Conservation (phyloP, 2,797 vertebrate genomes). For the Momotus momota region DNA sequence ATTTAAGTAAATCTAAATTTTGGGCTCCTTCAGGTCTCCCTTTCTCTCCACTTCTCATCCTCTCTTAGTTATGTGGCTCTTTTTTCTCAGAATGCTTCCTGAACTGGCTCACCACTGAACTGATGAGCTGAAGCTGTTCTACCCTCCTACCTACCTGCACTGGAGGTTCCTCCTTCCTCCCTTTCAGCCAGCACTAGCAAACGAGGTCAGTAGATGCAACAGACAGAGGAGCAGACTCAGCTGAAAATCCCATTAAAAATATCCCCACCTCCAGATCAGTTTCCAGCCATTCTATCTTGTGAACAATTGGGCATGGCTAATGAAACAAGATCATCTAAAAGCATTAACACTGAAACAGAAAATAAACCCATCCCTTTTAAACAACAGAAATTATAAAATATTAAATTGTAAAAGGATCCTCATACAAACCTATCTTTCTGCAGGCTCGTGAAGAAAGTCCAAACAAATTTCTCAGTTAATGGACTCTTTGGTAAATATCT, state of each 20-base stretch:
- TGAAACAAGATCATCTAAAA: background rate
- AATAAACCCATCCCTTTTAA: background rate
- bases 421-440: background rate
- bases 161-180: background rate
- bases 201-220: background rate
- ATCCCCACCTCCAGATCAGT: background rate
- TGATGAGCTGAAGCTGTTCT: background rate
- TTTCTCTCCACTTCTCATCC: background rate
- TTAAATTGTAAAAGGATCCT: background rate
- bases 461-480: background rate
- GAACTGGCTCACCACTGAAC: background rate
- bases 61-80: accelerated
- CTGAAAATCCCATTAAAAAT: background rate
- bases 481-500: background rate
- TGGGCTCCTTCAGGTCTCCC: background rate
- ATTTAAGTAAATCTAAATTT: background rate
- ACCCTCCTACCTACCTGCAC: background rate
- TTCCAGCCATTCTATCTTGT: background rate
- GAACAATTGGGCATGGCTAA: background rate
- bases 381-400: background rate
- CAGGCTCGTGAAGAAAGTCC: background rate
- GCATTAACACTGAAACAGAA: background rate
- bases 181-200: background rate
- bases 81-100: background rate
- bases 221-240: background rate